Percentiles rank a stretch among this genome's conserved stretches.
These are phyloP conservation scores for Lutraria rhynchaena DNA, from an alignment of 1,140 invertebrate genomes.

Conservation along the genomic window DNA sequence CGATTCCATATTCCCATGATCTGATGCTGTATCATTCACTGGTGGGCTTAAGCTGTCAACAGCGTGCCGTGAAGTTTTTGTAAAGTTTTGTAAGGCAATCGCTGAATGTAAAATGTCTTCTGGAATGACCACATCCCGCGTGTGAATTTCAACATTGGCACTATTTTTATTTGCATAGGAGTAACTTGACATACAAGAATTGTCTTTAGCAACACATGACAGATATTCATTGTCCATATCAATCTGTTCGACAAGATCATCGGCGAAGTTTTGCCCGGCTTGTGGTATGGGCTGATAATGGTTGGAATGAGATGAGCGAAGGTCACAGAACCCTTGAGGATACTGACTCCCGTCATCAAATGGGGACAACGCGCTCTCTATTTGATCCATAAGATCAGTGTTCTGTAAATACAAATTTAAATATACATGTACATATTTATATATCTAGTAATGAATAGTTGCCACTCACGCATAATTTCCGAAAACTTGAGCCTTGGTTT, in stretches of 20 bases:
- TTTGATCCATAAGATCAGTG: constrained; percentile 41
- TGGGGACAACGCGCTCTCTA: constrained; percentile 4
- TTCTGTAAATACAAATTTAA: constrained; percentile 24
- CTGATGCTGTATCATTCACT: too few relatives aligned
- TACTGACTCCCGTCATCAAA: neutral
- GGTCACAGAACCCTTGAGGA: neutral
- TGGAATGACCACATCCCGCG: constrained; percentile 1
- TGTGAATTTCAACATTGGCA: neutral
- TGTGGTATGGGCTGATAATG: constrained; percentile 1
- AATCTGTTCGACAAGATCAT: constrained; percentile 39
- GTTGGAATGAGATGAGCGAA: neutral
- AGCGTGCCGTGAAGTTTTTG: neutral
- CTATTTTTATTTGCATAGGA: neutral
- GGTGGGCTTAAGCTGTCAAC: too few relatives aligned
- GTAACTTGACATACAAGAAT: too few relatives aligned
- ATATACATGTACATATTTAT: neutral
- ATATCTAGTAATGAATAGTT: too few relatives aligned
- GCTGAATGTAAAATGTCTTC: constrained; percentile 28
- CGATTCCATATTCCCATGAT: neutral
- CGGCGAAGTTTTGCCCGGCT: neutral
- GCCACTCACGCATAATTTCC: too few relatives aligned
- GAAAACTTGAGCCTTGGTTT: too few relatives aligned
- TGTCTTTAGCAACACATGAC: constrained; percentile 23
- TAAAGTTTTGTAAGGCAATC: constrained; percentile 12
- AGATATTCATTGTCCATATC: constrained; percentile 47